phyloP scores from a whole-genome alignment of 2,113 vertebrate genomes.

The Antechinus stuartii region DNA sequence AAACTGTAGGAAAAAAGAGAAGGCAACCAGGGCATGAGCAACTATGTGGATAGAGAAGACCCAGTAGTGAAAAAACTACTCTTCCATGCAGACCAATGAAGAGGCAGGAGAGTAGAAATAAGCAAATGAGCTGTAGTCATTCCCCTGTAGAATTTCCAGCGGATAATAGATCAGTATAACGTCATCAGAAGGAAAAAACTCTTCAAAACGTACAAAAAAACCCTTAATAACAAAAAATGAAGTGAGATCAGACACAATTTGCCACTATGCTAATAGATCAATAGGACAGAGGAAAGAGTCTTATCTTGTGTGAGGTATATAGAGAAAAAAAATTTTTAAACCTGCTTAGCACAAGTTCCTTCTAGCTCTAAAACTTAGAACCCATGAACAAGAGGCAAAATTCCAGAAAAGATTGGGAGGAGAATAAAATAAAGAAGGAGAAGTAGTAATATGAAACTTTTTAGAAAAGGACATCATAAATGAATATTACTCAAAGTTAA shows the following conservation, averaged over 20 bases:
- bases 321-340: neutral
- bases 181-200: neutral
- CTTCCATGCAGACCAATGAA: neutral
- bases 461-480: neutral
- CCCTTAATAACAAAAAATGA: neutral
- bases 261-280: neutral
- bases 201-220: neutral
- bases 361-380: neutral
- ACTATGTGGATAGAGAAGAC: neutral
- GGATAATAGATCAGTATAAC: neutral
- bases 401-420: neutral
- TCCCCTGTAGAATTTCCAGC: neutral
- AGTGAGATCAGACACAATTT: neutral
- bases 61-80: neutral
- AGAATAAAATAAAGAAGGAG: neutral
- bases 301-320: neutral
- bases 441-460: neutral
- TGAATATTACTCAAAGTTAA: neutral
- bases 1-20: neutral
- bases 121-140: neutral
- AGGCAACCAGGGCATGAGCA: neutral
- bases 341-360: neutral
- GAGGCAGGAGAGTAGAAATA: neutral
- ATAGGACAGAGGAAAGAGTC: neutral
- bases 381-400: neutral